Evolutionary conservation across 2,888 invertebrate genomes (phyloP), one percentile per base, ranked within the genome.

Genomic region (Lapara coniferarum): DNA sequence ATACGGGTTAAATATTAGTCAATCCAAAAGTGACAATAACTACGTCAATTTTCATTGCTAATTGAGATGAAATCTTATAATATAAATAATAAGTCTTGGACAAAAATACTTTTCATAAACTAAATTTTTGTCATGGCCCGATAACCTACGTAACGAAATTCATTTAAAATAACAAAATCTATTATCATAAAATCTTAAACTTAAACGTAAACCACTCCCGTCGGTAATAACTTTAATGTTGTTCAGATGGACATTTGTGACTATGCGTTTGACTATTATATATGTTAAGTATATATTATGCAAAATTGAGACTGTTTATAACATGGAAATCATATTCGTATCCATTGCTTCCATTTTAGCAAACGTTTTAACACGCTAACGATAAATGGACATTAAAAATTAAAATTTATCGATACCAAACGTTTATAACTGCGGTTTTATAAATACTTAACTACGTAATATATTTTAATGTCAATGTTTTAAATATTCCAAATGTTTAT

Each of bases 121-220:
- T 88, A 87, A 85, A 79, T 78, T 83, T 86, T 86, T 92, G 92
- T 93, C 93, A 92, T 92, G 93, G 92, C 91, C 87, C 90, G 92
- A 90, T 91, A 89, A 89, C 88, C 90, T 86, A 89, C 79, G 86
- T 88, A 88, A 87, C 88, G 86, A 88, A 88, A 85, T 88, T 87
- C 82, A 80, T 88, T 84, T 84, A 86, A 83, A 84, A 87, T 87
- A 89, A 88, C 85, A 88, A 88, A 82, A 85, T 86, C 82, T 88
- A 88, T 81, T 83, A 84, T 82, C 79, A 82, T 87, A 84, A 81
- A 88, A 85, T 81, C 85, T 87, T 90, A 89, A 83, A 87, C 88
- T 83, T 86, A 89, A 85, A 89, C 87, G 89, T 88, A 87, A 89
- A 92, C 92, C 92, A 87, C 87, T 91, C 88, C 91, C 91, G 78